Evolutionary conservation across 2,113 vertebrate species (phyloP).

Genomic region (Heliornis fulica): DNA sequence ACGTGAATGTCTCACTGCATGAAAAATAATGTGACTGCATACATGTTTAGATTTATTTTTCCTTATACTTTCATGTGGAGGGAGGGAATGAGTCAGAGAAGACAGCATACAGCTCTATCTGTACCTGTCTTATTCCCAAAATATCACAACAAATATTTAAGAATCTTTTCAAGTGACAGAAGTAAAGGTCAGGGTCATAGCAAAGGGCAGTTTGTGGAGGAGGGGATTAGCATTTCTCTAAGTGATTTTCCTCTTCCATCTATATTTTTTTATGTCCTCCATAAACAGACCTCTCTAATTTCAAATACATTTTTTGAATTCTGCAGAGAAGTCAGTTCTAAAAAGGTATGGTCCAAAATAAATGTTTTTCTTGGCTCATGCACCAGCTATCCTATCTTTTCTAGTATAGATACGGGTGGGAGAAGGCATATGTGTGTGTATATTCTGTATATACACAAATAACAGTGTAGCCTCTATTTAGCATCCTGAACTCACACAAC

Average conservation of each 20-base stretch:
- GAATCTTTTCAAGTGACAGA: constrained; percentile 52
- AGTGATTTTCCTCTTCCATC: constrained; percentile 54
- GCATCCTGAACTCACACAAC: neutral
- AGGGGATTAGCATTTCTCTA: constrained; percentile 56
- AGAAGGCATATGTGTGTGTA: neutral
- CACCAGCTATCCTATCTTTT: constrained; percentile 20
- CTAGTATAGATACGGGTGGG: neutral
- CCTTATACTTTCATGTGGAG: neutral
- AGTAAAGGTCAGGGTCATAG: constrained; percentile 67
- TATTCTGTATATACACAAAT: neutral
- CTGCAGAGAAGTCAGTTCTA: constrained; percentile 50
- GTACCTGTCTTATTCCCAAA: constrained; percentile 67
- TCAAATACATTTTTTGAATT: constrained; percentile 63
- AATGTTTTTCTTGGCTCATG: constrained; percentile 60
- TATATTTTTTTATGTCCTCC: constrained; percentile 50
- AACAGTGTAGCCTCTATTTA: neutral
- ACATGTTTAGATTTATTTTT: constrained; percentile 9
- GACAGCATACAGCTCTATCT: constrained; percentile 21
- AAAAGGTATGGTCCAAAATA: constrained; percentile 55
- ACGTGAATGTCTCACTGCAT: neutral
- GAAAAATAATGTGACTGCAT: neutral
- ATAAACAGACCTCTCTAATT: constrained; percentile 63
- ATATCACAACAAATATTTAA: constrained; percentile 71
- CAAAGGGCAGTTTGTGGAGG: constrained; percentile 57
- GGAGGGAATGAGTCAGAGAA: constrained; percentile 22